Conservation (phyloP, 2,113 vertebrate species). For the Acinonyx jubatus region DNA sequence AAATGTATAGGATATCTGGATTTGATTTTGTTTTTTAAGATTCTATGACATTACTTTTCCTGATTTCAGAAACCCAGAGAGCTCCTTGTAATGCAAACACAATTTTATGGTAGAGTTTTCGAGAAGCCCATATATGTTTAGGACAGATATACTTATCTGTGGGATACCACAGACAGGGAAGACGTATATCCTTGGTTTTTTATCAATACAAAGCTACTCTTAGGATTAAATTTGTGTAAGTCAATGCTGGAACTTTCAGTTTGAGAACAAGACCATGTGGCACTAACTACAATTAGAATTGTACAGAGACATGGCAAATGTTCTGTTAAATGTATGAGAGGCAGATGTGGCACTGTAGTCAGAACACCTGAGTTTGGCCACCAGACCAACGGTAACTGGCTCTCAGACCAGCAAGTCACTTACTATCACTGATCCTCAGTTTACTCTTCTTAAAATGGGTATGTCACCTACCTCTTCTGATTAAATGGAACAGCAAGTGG, state of each 20-base stretch:
- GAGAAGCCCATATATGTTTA: not conserved
- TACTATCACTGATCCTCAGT: not conserved
- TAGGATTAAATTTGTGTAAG: constrained; percentile 25
- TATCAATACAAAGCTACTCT: not conserved
- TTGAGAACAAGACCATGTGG: not conserved
- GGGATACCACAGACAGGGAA: not conserved
- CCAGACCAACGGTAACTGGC: not conserved
- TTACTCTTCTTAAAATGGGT: constrained; percentile 9
- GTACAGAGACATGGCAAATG: not conserved
- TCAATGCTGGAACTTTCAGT: not conserved
- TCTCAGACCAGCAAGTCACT: not conserved
- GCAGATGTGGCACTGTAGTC: not conserved
- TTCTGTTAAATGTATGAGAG: not conserved
- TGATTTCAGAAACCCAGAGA: not conserved
- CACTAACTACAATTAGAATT: not conserved
- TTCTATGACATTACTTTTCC: not conserved
- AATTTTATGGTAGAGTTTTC: not conserved
- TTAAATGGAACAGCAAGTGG: not conserved
- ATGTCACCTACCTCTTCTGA: not conserved
- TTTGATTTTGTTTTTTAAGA: not conserved
- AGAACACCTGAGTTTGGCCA: not conserved
- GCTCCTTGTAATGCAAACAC: not conserved
- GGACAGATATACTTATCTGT: not conserved
- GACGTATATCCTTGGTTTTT: not conserved
- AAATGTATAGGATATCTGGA: not conserved